phyloP scores from a whole-genome alignment of 2,797 vertebrate species.

The Darevskia mixta region DNA sequence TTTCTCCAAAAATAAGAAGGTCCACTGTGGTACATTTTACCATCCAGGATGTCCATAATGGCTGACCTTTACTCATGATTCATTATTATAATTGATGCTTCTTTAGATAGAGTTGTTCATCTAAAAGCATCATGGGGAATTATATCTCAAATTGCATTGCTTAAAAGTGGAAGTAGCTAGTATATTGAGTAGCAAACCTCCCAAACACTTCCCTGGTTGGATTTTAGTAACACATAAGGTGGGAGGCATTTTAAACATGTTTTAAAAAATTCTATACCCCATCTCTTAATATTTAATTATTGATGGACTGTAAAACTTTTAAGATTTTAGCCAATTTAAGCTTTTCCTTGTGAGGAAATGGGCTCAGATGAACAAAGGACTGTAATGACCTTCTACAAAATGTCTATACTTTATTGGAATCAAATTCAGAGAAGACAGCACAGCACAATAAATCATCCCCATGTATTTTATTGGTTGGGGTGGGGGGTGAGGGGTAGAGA shows the following conservation, averaged over 20 bases:
- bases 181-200: conserved; percentile 26
- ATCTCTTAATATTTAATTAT: conserved; percentile 52
- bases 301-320: conserved; percentile 29
- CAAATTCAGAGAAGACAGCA: conserved; percentile 60
- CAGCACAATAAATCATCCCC: conserved; percentile 49
- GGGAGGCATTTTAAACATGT: conserved; percentile 44
- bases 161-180: conserved; percentile 21
- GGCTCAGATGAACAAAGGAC: conserved; percentile 60
- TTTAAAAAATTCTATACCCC: conserved; percentile 12
- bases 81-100: neutral
- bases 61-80: neutral
- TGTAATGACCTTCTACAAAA: conserved; percentile 70
- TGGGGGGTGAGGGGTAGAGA: neutral
- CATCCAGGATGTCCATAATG: neutral
- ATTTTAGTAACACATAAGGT: conserved; percentile 49
- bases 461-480: conserved; percentile 55
- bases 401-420: conserved; percentile 55
- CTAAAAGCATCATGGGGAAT: conserved; percentile 26
- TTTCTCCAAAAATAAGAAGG: neutral
- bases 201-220: conserved; percentile 37
- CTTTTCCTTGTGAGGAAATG: conserved; percentile 65
- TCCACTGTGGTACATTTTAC: neutral
- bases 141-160: conserved; percentile 18
- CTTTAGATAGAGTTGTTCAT: conserved; percentile 21
- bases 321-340: conserved; percentile 61